phyloP scores from a whole-genome alignment of 2,113 vertebrate genomes.

The Ciconia maguari region DNA sequence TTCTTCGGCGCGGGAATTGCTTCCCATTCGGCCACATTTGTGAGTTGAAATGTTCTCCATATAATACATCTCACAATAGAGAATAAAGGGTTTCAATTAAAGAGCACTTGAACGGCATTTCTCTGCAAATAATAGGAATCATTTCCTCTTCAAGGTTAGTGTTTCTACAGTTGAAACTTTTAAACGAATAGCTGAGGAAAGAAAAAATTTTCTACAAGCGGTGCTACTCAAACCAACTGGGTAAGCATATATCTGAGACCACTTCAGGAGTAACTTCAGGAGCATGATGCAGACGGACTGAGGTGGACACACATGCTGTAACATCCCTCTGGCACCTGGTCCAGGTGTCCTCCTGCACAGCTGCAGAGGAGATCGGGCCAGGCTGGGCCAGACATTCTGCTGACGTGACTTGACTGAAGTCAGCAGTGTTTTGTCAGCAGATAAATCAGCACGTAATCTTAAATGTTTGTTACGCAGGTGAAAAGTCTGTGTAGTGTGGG shows the following conservation, averaged over 20 bases:
- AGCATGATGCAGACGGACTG: neutral
- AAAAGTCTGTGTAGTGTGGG: neutral
- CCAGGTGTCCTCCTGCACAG: neutral
- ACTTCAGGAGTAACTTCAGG: neutral
- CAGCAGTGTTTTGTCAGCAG: neutral
- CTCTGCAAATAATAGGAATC: slow-evolving; percentile 11
- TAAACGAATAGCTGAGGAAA: neutral
- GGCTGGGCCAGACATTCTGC: neutral
- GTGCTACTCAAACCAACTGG: neutral
- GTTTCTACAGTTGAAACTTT: neutral
- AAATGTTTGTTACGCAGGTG: neutral
- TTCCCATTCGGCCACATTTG: neutral
- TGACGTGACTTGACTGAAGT: neutral
- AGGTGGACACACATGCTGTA: neutral
- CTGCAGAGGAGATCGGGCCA: neutral
- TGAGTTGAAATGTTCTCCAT: slow-evolving; percentile 1
- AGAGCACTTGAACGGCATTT: neutral
- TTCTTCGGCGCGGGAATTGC: neutral
- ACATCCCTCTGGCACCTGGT: neutral
- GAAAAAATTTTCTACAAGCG: neutral
- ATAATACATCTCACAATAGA: neutral
- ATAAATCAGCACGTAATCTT: neutral
- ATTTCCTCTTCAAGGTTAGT: neutral
- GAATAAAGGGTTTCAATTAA: slow-evolving; percentile 5
- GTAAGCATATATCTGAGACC: neutral